Conservation (phyloP, 2,888 invertebrate genomes). For the Hirudinaria manillensis region DNA sequence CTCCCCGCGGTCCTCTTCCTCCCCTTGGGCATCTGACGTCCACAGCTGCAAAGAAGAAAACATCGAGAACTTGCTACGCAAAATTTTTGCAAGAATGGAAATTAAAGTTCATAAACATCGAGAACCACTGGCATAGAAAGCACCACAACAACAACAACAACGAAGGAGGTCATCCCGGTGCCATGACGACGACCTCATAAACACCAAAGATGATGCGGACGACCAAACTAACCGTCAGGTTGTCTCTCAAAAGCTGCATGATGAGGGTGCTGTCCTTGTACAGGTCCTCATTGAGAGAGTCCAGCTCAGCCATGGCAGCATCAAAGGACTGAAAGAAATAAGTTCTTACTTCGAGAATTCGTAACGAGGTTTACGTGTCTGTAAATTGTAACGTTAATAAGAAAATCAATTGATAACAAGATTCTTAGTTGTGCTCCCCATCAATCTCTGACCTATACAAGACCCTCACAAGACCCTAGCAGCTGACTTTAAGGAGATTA, state of each 20-base stretch:
- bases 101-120: no score
- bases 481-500: no score
- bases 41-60: conserved; percentile 29
- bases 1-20: conserved; percentile 34
- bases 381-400: neutral
- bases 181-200: neutral
- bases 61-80: neutral
- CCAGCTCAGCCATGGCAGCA: conserved; percentile 98
- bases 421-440: neutral
- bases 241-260: conserved; percentile 85
- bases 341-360: neutral
- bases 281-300: conserved; percentile 98
- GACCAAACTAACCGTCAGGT: conserved; percentile 53
- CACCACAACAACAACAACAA: neutral
- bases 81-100: no score
- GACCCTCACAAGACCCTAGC: no score
- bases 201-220: neutral
- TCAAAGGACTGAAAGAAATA: conserved; percentile 78
- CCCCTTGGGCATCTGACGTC: conserved; percentile 35
- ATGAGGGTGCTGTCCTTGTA: conserved; percentile 99
- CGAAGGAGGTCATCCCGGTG: neutral
- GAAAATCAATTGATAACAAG: neutral
- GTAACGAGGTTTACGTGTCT: neutral
- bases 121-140: no score
- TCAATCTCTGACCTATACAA: no score